Conservation (phyloP, 2,888 invertebrate species). For the Tenthredo scrophulariae region DNA sequence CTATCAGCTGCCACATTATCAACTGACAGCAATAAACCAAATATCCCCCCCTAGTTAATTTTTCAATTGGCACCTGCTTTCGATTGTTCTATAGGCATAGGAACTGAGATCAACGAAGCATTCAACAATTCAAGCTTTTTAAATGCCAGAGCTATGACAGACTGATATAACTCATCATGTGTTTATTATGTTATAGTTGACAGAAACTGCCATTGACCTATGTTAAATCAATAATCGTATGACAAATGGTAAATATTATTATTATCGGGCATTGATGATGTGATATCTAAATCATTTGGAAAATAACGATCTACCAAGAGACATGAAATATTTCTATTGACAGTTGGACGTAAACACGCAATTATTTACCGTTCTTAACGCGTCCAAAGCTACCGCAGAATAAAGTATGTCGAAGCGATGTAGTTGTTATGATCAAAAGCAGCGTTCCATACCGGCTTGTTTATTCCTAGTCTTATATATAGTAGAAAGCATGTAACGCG, state of each 20-base stretch:
- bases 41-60: constrained; percentile 10
- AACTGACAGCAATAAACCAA: constrained; percentile 42
- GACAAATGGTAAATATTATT: constrained; percentile 6
- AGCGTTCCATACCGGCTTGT: background rate
- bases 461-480: background rate
- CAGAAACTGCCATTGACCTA: background rate
- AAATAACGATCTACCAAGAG: constrained; percentile 1
- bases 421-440: background rate
- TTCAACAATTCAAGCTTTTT: background rate
- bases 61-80: constrained; percentile 22
- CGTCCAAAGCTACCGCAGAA: background rate
- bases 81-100: background rate
- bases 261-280: background rate
- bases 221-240: background rate
- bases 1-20: constrained; percentile 32
- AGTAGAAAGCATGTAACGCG: background rate
- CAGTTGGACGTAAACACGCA: constrained; percentile 11
- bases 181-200: constrained; percentile 8
- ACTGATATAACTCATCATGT: background rate
- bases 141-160: background rate
- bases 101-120: background rate
- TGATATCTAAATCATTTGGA: background rate
- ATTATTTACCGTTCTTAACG: constrained; percentile 27
- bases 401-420: background rate
- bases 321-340: background rate